phyloP scores from a whole-genome alignment of 2,113 vertebrate species.

The Alces alces region DNA sequence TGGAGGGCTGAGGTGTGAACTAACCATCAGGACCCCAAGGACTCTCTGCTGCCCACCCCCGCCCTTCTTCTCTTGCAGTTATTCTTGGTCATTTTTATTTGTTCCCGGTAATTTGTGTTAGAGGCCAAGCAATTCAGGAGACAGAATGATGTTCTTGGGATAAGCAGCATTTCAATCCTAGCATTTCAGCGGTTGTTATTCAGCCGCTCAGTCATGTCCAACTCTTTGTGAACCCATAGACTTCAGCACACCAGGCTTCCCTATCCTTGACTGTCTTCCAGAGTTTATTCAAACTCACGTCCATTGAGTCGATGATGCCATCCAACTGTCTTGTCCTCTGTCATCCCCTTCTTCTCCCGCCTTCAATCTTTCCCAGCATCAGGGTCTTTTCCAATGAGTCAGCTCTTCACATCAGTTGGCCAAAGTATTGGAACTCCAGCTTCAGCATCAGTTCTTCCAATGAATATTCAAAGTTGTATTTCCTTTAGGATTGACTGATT shows the following conservation, averaged over 20 bases:
- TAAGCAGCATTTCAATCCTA: not conserved
- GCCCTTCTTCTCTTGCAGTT: not conserved
- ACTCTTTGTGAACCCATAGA: not conserved
- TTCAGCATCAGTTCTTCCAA: not conserved
- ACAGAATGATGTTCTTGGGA: not conserved
- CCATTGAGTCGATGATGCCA: not conserved
- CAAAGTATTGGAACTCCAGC: not conserved
- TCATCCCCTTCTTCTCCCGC: not conserved
- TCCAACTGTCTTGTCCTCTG: not conserved
- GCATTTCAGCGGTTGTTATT: not conserved
- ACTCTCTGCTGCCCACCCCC: not conserved
- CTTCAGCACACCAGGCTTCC: not conserved
- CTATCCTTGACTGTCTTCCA: not conserved
- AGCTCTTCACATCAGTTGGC: not conserved
- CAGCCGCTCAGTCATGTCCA: not conserved
- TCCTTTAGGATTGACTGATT: not conserved
- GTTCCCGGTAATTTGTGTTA: not conserved
- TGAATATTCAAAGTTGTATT: not conserved
- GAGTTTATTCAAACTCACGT: not conserved
- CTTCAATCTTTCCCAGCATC: not conserved
- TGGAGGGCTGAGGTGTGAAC: accelerated
- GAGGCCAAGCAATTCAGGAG: not conserved
- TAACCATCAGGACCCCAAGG: accelerated
- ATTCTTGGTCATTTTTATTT: not conserved
- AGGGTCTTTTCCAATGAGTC: not conserved